Conservation (phyloP, 2,113 vertebrate genomes). For the Panthera leo region DNA sequence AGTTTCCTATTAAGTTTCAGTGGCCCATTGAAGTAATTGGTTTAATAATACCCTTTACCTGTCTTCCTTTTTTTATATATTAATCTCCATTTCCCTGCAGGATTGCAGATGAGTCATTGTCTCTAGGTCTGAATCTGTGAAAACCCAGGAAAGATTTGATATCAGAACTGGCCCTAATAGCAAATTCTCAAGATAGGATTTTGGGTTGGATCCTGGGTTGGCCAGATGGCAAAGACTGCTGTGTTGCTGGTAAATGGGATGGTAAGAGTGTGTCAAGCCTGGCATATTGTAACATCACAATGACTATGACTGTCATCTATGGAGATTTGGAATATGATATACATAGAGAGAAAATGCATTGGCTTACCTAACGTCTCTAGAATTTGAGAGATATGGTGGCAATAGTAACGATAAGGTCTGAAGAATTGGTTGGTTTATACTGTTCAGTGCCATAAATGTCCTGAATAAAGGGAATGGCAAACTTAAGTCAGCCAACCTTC, state of each 20-base stretch:
- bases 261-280: not conserved
- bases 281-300: not conserved
- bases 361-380: not conserved
- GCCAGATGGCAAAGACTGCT: not conserved
- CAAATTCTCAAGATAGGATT: not conserved
- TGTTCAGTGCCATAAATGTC: not conserved
- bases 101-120: not conserved
- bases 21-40: not conserved
- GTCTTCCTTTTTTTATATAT: not conserved
- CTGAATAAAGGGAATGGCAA: not conserved
- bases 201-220: not conserved
- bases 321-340: not conserved
- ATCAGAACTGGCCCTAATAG: not conserved
- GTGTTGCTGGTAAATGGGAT: not conserved
- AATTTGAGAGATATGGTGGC: not conserved
- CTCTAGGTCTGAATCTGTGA: not conserved
- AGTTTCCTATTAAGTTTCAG: not conserved
- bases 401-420: not conserved
- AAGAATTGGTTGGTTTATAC: not conserved
- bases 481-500: not conserved
- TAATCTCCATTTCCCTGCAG: not conserved
- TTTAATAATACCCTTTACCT: not conserved
- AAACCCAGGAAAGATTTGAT: not conserved
- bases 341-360: not conserved
- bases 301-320: not conserved